phyloP scores from a whole-genome alignment of 2,888 invertebrate genomes.

The Drosophila sordidula region DNA sequence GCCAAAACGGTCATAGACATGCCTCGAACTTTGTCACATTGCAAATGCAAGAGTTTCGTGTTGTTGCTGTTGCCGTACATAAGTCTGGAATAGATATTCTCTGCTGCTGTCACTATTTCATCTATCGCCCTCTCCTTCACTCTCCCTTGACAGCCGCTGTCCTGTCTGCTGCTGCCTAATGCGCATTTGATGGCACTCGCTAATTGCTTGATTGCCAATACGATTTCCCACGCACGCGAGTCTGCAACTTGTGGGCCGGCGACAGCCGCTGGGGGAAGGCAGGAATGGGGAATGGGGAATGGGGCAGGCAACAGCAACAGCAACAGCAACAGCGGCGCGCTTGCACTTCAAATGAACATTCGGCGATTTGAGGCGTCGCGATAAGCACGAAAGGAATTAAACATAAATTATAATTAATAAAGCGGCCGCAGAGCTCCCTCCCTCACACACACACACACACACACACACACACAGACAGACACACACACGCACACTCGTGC shows the following conservation, averaged over 20 bases:
- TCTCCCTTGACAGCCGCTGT: conserved; percentile 7
- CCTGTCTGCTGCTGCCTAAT: conserved; percentile 59
- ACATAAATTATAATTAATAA: conserved; percentile 77
- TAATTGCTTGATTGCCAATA: conserved; percentile 76
- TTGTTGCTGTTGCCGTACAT: conserved; percentile 15
- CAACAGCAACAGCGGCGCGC: background rate
- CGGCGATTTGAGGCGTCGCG: conserved; percentile 42
- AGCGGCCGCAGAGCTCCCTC: conserved; percentile 32
- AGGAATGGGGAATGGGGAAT: no score
- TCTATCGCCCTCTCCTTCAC: conserved; percentile 1
- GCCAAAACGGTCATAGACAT: conserved; percentile 69
- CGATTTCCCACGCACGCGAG: conserved; percentile 64
- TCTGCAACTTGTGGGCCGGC: background rate
- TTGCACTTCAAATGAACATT: conserved; percentile 42
- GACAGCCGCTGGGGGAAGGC: no score
- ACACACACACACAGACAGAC: conserved; percentile 15
- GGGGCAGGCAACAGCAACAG: no score
- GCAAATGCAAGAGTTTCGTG: conserved; percentile 45
- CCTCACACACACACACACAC: conserved; percentile 8
- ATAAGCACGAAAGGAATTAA: conserved; percentile 63
- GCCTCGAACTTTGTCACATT: conserved; percentile 62
- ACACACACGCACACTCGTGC: conserved; percentile 10
- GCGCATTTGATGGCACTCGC: conserved; percentile 76
- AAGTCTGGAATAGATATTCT: conserved; percentile 25
- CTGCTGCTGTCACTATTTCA: conserved; percentile 18